A percentile compares a stretch with the other conserved stretches of the same genome.
Conservation (phyloP, 2,888 invertebrate species). For the Thelaira solivaga region DNA sequence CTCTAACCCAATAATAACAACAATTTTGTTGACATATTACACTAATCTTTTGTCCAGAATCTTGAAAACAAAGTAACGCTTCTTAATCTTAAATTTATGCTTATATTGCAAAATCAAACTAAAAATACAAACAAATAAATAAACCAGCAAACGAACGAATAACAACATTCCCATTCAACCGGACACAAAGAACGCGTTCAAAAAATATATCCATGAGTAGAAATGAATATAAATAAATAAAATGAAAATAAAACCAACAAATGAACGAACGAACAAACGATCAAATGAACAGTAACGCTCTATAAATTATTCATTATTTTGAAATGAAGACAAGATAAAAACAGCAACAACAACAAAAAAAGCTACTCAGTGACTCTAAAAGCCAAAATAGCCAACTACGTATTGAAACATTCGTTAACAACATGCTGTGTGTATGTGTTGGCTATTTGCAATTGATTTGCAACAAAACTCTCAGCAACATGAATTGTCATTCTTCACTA, state of each 20-base stretch:
- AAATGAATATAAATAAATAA: conserved; percentile 13
- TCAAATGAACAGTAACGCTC: conserved; percentile 51
- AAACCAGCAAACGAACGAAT: neutral
- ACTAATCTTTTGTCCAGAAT: conserved; percentile 50
- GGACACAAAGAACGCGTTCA: conserved; percentile 53
- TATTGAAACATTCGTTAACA: conserved; percentile 12
- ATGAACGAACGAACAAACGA: conserved; percentile 27
- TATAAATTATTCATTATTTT: conserved; percentile 63
- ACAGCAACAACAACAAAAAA: conserved; percentile 6
- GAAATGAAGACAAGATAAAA: conserved; percentile 48
- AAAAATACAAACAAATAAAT: conserved; percentile 20
- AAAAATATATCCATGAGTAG: conserved; percentile 30
- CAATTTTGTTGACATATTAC: conserved; percentile 25
- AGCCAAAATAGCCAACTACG: neutral
- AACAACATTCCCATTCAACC: conserved; percentile 55
- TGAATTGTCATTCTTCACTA: conserved; percentile 32
- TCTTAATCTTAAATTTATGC: conserved; percentile 50
- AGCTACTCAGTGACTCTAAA: conserved; percentile 13
- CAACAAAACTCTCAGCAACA: conserved; percentile 31
- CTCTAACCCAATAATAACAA: neutral
- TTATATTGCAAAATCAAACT: conserved; percentile 45
- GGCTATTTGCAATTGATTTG: conserved; percentile 58
- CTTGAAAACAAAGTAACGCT: conserved; percentile 39
- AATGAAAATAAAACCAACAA: conserved; percentile 22
- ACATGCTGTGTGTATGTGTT: conserved; percentile 21